Evolutionary conservation across 1,140 invertebrate genomes (phyloP), one percentile per base, ranked within the genome.

Genomic region (Drosophila simulans): DNA sequence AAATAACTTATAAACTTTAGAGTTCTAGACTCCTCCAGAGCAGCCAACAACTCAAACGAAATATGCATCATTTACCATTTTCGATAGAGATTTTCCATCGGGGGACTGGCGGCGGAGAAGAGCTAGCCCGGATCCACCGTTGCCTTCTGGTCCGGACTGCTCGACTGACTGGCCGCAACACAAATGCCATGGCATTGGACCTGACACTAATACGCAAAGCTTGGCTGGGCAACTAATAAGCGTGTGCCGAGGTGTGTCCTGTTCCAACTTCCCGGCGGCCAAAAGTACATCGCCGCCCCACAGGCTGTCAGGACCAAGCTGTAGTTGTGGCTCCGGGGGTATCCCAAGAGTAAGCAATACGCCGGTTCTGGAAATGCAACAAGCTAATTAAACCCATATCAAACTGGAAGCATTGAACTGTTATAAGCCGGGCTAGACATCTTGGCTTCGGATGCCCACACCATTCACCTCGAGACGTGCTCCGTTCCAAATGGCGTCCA

Each of bases 141-240:
- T 46, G 43, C 48, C 64, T 64, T 56, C 78, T 70, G 80, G 46
- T 46, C 49, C n/a, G 42, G 57, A 46, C 68, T 79, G n/a, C 22
- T 12, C 53, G 34, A 39, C 46, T 58, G 64, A 46, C 46, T 68
- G 64, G 46, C 78, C 78, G 63, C 79, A 81, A 66, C 77, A 78
- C 54, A 74, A 78, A 78, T 86, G 82, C 82, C 74, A 71, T 59
- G 69, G 49, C 82, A 86, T 86, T 78, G 74, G 49, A 65, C 34
- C 66, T 89, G 84, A 88, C 84, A 88, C 83, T 88, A 83, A 88
- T 89, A 73, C 80, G 72, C 76, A 77, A 80, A 69, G 83, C 83
- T 48, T 82, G 79, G 84, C 79, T 88, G 64, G 79, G 63, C 84
- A 82, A 60, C 84, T 88, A 88, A 88, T 89, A 83, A 89, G 70